These are phyloP conservation scores for Hafferia zeledoni DNA, from an alignment of 2,797 vertebrate species.

Conservation along the genomic window DNA sequence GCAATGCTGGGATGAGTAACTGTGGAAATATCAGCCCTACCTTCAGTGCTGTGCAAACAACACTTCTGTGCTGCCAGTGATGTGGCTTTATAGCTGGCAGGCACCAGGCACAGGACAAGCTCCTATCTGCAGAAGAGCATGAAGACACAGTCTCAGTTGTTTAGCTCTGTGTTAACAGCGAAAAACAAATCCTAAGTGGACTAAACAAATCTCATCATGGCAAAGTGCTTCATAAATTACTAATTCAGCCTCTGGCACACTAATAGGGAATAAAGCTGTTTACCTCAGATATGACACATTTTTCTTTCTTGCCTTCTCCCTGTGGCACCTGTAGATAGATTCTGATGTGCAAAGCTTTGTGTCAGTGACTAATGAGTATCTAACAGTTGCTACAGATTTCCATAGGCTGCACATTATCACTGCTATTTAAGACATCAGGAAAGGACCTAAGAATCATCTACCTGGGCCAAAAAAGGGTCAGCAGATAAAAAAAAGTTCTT, in stretches of 20 bases:
- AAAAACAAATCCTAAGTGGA: conserved; percentile 26
- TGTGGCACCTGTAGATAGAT: conserved; percentile 18
- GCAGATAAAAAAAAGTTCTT: background rate
- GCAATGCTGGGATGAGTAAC: background rate
- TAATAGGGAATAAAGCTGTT: conserved; percentile 40
- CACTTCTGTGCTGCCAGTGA: rapidly evolving
- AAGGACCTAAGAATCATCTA: background rate
- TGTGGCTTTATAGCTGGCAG: background rate
- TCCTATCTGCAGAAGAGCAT: background rate
- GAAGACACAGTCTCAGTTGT: conserved; percentile 2
- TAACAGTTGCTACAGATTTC: background rate
- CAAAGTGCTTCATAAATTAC: conserved; percentile 59
- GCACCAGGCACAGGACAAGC: background rate
- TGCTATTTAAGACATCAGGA: background rate
- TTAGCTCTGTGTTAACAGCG: background rate
- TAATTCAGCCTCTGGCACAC: conserved; percentile 45
- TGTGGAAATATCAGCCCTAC: background rate
- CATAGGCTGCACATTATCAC: background rate
- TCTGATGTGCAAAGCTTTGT: conserved; percentile 9
- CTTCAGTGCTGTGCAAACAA: background rate
- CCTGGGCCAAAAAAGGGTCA: background rate
- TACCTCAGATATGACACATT: conserved; percentile 9
- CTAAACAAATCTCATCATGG: conserved; percentile 36
- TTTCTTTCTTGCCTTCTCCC: conserved; percentile 28
- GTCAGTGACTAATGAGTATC: conserved; percentile 21